Base-by-base conservation (phyloP, 1,140 invertebrate species). In the Drosophila kepulauana region DNA sequence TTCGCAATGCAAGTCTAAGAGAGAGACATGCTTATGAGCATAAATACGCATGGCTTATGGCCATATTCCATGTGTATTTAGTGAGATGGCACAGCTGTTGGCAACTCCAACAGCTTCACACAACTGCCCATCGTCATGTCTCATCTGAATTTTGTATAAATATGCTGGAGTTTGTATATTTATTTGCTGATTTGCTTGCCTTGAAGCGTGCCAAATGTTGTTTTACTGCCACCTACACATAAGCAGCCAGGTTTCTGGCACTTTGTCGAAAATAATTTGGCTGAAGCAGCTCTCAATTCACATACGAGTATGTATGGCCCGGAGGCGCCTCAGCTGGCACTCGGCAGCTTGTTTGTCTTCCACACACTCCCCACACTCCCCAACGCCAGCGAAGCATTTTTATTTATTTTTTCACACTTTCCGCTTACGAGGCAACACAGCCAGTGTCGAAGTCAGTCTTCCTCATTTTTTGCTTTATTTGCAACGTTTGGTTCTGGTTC, bases 161-260 rank as follows among this genome's bases (percentile, higher is more conserved):
- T 70, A 79, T 78, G 66, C 73, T 81, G 70, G 16, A 33, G 64
- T 56, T 15, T 54, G 56, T 77, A 38, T 65, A 62, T 89, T 89
- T 88, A 84, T 89, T 88, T 89, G 85, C 85, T 85, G 85, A 84
- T 88, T 88, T 81, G 78, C 72, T 78, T 81, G 81, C 68, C 76
- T 75, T 80, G 65, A 69, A 89, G 85, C 81, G 75, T 89, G 78
- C 69, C 84, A 81, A 89, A 89, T 89, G 78, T 89, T 89, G 85
- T 78, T 78, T 78, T 69, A 63, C 59, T 59, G 33, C 30, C 64
- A 59, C 45, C 58, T 52, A 64, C 52, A 46, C 70, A 67, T 13
- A 54, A 11, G 3, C 5, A 25, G 58, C 64, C 61, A 74, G 51
- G 49, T 74, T 57, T 51, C 45, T 46, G 62, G 57, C 63, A 72